phyloP scores from a whole-genome alignment of 1,140 invertebrate species.

The Zaprionus davidi region DNA sequence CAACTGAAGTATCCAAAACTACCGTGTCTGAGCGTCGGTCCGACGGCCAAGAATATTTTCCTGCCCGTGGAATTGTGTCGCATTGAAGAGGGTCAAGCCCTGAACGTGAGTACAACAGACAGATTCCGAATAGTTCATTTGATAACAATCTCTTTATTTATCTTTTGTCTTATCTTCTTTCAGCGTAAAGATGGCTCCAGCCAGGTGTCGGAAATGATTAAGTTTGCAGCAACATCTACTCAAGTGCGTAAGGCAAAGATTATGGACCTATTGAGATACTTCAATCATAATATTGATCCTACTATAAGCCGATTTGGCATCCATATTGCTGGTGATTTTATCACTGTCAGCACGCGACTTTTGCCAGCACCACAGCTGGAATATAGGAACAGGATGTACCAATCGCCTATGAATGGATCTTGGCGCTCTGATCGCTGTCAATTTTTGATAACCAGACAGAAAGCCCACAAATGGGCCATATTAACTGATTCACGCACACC shows the following conservation, averaged over 20 bases:
- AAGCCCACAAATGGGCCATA: conserved; percentile 70
- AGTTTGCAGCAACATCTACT: conserved; percentile 87
- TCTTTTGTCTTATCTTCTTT: not conserved
- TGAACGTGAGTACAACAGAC: conserved; percentile 60
- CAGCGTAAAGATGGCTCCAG: conserved; percentile 84
- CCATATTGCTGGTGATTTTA: conserved; percentile 85
- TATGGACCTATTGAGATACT: conserved; percentile 85
- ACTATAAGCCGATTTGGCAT: conserved; percentile 87
- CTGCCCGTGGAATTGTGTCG: conserved; percentile 88
- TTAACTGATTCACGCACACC: conserved; percentile 19
- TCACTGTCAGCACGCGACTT: conserved; percentile 86
- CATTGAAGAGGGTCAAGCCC: conserved; percentile 87
- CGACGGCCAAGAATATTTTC: conserved; percentile 85
- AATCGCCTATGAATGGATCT: conserved; percentile 45
- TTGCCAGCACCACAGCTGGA: conserved; percentile 85
- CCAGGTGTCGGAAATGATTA: conserved; percentile 89
- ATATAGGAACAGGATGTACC: conserved; percentile 77
- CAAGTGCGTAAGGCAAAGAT: conserved; percentile 87
- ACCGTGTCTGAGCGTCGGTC: conserved; percentile 88
- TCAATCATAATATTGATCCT: conserved; percentile 85
- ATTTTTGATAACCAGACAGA: conserved; percentile 44
- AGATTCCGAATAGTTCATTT: not conserved
- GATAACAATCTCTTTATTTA: not conserved
- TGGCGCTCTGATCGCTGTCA: conserved; percentile 57
- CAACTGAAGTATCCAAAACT: conserved; percentile 85